Base-by-base conservation (phyloP, 2,888 invertebrate genomes). In the Pandemis cinnamomeana region DNA sequence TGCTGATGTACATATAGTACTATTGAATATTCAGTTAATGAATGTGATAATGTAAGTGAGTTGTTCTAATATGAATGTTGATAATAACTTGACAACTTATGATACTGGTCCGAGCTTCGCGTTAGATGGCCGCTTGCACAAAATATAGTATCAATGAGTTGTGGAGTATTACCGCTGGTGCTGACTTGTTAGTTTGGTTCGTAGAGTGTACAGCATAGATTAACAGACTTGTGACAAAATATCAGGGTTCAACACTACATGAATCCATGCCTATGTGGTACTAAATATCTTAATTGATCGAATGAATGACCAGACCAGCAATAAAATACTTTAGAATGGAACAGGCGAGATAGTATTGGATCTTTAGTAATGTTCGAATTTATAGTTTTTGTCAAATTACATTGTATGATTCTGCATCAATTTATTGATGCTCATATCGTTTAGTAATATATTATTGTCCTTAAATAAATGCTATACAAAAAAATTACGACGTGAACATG, bases 11-110 rank as follows among this genome's bases (percentile, higher is more conserved):
- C 87, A 88, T 87, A 82, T 82, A 81, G 79, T 80, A 80, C 77
- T 80, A 79, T 81, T 81, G 82, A 87, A 85, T 86, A 86, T 87
- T 90, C 88, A 87, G 87, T 88, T 89, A 89, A 87, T 87, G 88
- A 90, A 89, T 92, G 92, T 93, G 93, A 92, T 92, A 91, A 74
- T 89, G 87, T 90, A 89, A 87, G 86, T 86, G 87, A 86, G 87
- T 86, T 83, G 84, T 86, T 88, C 85, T 87, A 85, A 80, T 83
- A 82, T 83, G 86, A 84, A 81, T 84, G 84, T 84, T 83, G 86
- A 85, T 83, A 81, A 84, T 86, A 83, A 81, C 87, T 89, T 87
- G 83, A 87, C 89, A 87, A 89, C 86, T 88, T 82, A 78, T 75
- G 88, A 82, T 83, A 83, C 85, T 86, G 86, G 71, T 69, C 71